Evolutionary conservation across 1,140 invertebrate genomes (phyloP), one percentile per base, ranked within the genome.

Genomic region (Drosophila pallidifrons): DNA sequence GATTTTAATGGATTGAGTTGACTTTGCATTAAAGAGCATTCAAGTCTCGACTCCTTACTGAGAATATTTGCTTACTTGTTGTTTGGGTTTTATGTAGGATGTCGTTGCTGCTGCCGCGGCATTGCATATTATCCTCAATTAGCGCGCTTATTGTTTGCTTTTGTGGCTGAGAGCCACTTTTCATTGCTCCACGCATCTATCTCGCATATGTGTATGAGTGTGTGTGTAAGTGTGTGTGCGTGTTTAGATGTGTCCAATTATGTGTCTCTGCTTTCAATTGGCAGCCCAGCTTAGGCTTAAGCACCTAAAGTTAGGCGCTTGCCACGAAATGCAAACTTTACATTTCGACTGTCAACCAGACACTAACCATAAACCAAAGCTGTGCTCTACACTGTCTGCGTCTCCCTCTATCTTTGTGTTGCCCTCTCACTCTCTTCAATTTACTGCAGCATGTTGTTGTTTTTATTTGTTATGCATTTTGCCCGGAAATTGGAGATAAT

Each of bases 391-490:
- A 4, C 32, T 1, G 20, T 28, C 35, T 28, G 5, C 57, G 38
- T 3, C 75, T 16, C 25, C 41, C 52, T 45, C 8, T 35, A 35
- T n/a, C 47, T 16, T 28, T 20, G 46, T 1, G 28, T 38, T 35
- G 38, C 15, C 0, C 13, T 25, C 38, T 41, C 8, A 45, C 32
- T 58, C 63, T 43, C 28, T 38, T 3, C 8, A n/a, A 4, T 30
- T 13, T 8, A 20, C 11, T 43, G 46, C 15, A 30, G 54, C 10
- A 15, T 81, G 78, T 77, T 86, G 79, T 87, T 87, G 83, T 75
- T 87, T 88, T 88, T 87, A 87, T 87, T 88, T 87, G 85, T 83
- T 80, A 80, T 87, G 83, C 83, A 87, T 89, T 87, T 87, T 87
- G 85, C 80, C 80, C 83, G 83, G 83, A 87, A 87, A 87, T 87